phyloP scores from a whole-genome alignment of 1,140 invertebrate species.

The Paracyclopina nana region DNA sequence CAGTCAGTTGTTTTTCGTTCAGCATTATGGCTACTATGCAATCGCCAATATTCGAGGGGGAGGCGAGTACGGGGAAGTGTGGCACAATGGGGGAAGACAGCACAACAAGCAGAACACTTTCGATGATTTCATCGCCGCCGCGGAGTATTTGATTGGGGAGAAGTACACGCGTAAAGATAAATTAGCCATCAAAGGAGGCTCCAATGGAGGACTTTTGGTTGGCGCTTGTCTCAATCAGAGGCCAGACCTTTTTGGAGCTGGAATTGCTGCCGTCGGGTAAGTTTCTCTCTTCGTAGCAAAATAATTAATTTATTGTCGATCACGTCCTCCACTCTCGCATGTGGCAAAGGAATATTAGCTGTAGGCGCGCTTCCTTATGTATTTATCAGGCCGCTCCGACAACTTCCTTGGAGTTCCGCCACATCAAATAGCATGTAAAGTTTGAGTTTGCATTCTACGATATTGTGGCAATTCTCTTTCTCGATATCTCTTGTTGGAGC shows the following conservation, averaged over 20 bases:
- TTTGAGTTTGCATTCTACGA: too few species aligned
- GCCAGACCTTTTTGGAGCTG: conserved; percentile 80
- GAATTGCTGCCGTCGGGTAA: conserved; percentile 74
- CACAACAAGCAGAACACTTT: conserved; percentile 94
- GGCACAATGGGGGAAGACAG: conserved; percentile 81
- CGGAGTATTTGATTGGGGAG: conserved; percentile 64
- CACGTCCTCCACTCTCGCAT: too few species aligned
- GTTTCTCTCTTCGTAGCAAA: conserved; percentile 23
- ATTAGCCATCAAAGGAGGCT: conserved; percentile 76
- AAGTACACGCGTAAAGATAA: conserved; percentile 54
- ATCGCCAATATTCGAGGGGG: conserved; percentile 89
- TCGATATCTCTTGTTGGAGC: too few species aligned
- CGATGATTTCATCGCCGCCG: conserved; percentile 84
- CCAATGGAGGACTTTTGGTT: conserved; percentile 86
- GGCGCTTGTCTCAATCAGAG: conserved; percentile 82
- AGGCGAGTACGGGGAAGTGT: conserved; percentile 89
- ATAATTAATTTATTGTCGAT: too few species aligned
- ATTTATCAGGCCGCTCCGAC: too few species aligned
- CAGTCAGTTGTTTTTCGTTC: conserved; percentile 62
- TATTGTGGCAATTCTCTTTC: too few species aligned
- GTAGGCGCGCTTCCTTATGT: too few species aligned
- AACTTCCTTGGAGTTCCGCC: too few species aligned
- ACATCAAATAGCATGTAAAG: too few species aligned
- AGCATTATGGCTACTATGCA: conserved; percentile 71
- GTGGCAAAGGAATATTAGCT: too few species aligned